Evolutionary conservation across 2,113 vertebrate genomes (phyloP), one percentile per base, ranked within the genome.

Genomic region (Todiramphus saurophagus): DNA sequence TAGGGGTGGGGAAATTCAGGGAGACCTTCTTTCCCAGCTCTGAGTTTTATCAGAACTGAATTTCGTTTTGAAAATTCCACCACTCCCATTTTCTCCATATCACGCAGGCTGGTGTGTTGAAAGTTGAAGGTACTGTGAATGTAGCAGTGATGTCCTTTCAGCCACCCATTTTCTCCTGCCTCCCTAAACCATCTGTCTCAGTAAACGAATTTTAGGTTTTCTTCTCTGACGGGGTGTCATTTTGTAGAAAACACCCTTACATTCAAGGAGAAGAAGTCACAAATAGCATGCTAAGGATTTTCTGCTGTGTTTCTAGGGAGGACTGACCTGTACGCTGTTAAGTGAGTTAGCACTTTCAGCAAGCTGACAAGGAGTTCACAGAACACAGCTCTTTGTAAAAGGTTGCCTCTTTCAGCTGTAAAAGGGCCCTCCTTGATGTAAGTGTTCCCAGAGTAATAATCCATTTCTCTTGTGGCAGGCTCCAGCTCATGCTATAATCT

Each of bases 281-380:
- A 87, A 83, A 80, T 10, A 78, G 86, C 67, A 53, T 2, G 14
- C 69, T 82, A 84, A 89, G 91, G 91, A 74, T 92, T 94, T 94
- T 80, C 77, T 67, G 10, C 41, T 3, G 0, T 84, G 62, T 95
- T 93, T 87, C 73, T 89, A 76, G 41, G 64, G 69, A 93, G 58
- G 60, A 94, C 58, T 78, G 79, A 94, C 92, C 80, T 79, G 83
- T 89, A 46, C 33, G 81, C 80, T 87, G 73, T 87, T 51, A 39
- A 84, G 70, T 86, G 95, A 95, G 86, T 94, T 97, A 91, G 84
- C 94, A 96, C 91, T 97, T 96, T 78, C 76, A 93, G 95, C 60
- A 75, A 86, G 83, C 88, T 93, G 92, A 87, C 91, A 95, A 84
- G 92, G 51, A 63, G 39, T 67, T 90, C 90, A 84, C 60, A 93